Conservation (phyloP, 1,140 invertebrate genomes). For the Luehdorfia chinensis region DNA sequence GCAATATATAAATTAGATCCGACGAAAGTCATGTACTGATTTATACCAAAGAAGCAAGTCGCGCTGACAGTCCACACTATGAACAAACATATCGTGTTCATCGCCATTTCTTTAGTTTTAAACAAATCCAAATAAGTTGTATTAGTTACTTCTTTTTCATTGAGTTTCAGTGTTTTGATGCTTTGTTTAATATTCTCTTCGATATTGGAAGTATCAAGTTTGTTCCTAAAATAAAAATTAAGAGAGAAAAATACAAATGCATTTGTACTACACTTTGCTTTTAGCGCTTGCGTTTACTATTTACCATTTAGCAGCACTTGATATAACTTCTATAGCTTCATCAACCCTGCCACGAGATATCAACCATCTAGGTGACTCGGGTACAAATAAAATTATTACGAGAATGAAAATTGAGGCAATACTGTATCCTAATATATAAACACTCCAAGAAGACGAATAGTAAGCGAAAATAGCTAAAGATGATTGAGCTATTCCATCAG, state of each 20-base stretch:
- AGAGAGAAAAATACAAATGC: constrained; percentile 1
- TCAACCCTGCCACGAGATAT: constrained; percentile 34
- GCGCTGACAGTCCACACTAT: constrained; percentile 29
- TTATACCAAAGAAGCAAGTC: constrained; percentile 36
- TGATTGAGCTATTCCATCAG: constrained; percentile 34
- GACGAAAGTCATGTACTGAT: constrained; percentile 36
- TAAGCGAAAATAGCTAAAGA: constrained; percentile 39
- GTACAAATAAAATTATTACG: constrained; percentile 28
- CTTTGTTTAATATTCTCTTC: constrained; percentile 30
- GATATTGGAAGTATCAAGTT: constrained; percentile 25
- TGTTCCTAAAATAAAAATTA: constrained; percentile 37
- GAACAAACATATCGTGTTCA: constrained; percentile 24
- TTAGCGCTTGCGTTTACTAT: too few relatives aligned
- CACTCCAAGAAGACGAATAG: constrained; percentile 36
- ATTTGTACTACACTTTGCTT: too few relatives aligned
- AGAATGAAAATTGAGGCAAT: constrained; percentile 30
- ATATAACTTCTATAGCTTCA: constrained; percentile 32
- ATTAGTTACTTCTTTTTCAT: constrained; percentile 19
- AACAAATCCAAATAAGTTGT: constrained; percentile 35
- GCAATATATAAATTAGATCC: constrained; percentile 33
- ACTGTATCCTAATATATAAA: constrained; percentile 27
- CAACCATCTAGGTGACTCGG: constrained; percentile 52
- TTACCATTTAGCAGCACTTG: constrained; percentile 41
- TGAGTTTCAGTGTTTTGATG: constrained; percentile 23
- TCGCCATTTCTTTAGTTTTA: constrained; percentile 23